Percentiles rank a stretch among this genome's conserved stretches.
These are phyloP conservation scores for Drosophila infuscata DNA, from an alignment of 2,888 invertebrate genomes.

Conservation along the genomic window DNA sequence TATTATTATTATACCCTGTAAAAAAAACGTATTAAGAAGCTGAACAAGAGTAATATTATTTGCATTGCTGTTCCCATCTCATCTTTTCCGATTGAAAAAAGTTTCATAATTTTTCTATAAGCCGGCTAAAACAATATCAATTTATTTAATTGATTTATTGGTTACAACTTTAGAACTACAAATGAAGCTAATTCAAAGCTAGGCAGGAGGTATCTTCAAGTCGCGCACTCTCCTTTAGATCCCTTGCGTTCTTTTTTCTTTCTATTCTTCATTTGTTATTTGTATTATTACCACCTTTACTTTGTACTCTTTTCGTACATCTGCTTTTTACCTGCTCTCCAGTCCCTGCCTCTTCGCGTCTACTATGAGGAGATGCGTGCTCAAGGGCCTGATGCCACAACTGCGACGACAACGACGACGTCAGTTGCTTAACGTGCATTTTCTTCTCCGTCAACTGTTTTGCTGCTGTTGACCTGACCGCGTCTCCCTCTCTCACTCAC, in stretches of 20 bases:
- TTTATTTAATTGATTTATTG: not conserved
- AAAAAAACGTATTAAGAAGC: not conserved
- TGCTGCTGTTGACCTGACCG: slow-evolving; percentile 44
- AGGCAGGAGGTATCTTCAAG: not conserved
- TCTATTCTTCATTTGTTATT: slow-evolving; percentile 12
- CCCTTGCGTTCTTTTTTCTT: not conserved
- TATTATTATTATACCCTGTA: slow-evolving; percentile 19
- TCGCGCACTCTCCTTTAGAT: not conserved
- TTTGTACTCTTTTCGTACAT: slow-evolving; percentile 35
- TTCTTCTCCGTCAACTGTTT: slow-evolving; percentile 47
- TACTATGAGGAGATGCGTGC: slow-evolving; percentile 55
- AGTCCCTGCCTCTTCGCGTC: slow-evolving; percentile 8
- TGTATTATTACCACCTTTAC: slow-evolving; percentile 54
- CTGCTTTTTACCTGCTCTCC: slow-evolving; percentile 33
- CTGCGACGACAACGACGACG: slow-evolving; percentile 23
- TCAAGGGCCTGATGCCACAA: slow-evolving; percentile 42
- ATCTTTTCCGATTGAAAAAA: not conserved
- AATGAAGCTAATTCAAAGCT: not conserved
- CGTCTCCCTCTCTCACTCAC: not conserved
- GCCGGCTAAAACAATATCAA: not conserved
- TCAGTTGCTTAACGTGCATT: slow-evolving; percentile 41
- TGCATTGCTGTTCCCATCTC: not conserved
- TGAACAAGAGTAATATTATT: not conserved
- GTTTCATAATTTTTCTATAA: not conserved
- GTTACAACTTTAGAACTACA: not conserved